Conservation (phyloP, 2,888 invertebrate species). For the Drosophila histrio region DNA sequence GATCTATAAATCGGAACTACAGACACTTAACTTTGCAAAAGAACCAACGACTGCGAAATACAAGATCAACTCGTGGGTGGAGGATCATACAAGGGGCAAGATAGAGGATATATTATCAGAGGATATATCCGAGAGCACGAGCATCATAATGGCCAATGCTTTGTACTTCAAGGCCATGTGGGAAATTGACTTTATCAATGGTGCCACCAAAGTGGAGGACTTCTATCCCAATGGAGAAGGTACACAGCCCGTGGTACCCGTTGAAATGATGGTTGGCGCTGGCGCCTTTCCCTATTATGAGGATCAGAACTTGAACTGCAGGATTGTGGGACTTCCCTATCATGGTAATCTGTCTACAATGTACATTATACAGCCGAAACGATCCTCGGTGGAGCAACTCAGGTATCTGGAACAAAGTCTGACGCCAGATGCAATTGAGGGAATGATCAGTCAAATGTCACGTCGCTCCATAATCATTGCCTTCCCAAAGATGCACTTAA, state of each 20-base stretch:
- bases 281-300: constrained; percentile 86
- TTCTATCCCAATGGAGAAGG: constrained; percentile 85
- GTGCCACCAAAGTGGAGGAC: constrained; percentile 83
- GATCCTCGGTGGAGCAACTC: constrained; percentile 84
- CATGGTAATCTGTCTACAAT: constrained; percentile 87
- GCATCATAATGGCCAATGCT: constrained; percentile 87
- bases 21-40: constrained; percentile 85
- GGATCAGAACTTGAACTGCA: constrained; percentile 84
- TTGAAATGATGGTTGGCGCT: constrained; percentile 88
- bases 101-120: constrained; percentile 86
- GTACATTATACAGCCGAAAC: constrained; percentile 87
- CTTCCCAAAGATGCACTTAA: constrained; percentile 89
- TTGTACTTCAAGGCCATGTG: constrained; percentile 87
- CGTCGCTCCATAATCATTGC: constrained; percentile 85
- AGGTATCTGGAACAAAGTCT: constrained; percentile 84
- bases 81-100: constrained; percentile 86
- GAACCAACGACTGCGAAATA: constrained; percentile 83
- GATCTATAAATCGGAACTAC: constrained; percentile 86
- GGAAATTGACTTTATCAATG: constrained; percentile 86
- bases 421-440: constrained; percentile 84
- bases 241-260: constrained; percentile 71
- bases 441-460: constrained; percentile 81
- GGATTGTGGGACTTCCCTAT: constrained; percentile 88
- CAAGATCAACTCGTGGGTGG: constrained; percentile 87
- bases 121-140: constrained; percentile 85